These are phyloP conservation scores for Macquaria ambigua DNA, from an alignment of 2,113 vertebrate genomes.

Conservation along the genomic window DNA sequence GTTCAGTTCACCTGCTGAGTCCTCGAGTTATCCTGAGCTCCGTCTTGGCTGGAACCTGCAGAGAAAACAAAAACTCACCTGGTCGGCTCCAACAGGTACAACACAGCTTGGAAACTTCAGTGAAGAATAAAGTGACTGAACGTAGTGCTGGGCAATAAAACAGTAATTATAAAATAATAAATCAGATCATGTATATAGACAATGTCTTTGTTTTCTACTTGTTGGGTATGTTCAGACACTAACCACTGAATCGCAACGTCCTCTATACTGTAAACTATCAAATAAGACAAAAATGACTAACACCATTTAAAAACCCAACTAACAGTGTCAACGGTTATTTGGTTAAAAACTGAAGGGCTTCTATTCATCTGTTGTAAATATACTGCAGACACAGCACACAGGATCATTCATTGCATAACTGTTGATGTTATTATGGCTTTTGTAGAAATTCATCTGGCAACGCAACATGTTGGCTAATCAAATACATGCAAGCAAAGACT, in stretches of 20 bases:
- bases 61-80: conserved; percentile 44
- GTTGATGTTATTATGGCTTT: background rate
- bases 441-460: no score
- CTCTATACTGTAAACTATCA: background rate
- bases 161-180: no score
- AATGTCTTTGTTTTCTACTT: background rate
- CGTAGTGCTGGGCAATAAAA: background rate
- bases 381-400: no score
- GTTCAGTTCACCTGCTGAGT: conserved; percentile 2
- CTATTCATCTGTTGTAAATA: no score
- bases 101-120: background rate
- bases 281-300: background rate
- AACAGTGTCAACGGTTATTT: background rate
- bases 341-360: background rate
- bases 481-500: no score
- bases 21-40: background rate
- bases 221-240: no score
- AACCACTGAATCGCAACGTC: no score
- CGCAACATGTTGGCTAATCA: no score
- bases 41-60: background rate
- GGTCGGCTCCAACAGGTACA: conserved; percentile 21
- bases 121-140: background rate
- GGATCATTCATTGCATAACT: no score
- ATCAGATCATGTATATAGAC: no score
- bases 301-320: no score